Evolutionary conservation across 2,797 vertebrate species (phyloP).

Genomic region (Pangasius sanitwongsei): DNA sequence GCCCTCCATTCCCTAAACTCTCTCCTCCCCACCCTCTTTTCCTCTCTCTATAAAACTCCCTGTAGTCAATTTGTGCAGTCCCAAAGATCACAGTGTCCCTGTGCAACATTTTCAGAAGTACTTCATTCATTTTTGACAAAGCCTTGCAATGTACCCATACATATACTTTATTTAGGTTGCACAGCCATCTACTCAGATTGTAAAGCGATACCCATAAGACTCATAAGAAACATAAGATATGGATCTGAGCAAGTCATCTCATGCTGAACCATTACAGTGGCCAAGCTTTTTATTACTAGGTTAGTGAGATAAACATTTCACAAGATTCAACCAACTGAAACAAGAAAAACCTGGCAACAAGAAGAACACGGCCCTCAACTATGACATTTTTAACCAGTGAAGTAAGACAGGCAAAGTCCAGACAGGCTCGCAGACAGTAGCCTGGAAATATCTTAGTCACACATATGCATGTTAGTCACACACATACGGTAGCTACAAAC

Average conservation of each 20-base stretch:
- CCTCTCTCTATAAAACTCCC: neutral
- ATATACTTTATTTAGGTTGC: neutral
- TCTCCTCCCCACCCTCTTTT: neutral
- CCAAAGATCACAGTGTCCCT: neutral
- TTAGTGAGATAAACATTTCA: constrained; percentile 50
- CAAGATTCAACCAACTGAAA: constrained; percentile 23
- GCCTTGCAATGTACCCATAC: neutral
- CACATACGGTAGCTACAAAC: constrained; percentile 4
- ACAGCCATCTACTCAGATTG: neutral
- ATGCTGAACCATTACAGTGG: constrained; percentile 29
- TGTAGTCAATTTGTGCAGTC: neutral
- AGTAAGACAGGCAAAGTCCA: constrained; percentile 45
- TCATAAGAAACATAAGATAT: constrained; percentile 22
- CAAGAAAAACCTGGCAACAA: constrained; percentile 23
- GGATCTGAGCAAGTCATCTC: constrained; percentile 50
- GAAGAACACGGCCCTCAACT: constrained; percentile 16
- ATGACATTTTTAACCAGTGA: constrained; percentile 50
- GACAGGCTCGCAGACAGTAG: constrained; percentile 51
- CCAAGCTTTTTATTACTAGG: constrained; percentile 45
- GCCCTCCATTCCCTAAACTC: constrained; percentile 7
- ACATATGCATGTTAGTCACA: constrained; percentile 34
- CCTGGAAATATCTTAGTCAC: constrained; percentile 49
- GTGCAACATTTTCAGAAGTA: neutral
- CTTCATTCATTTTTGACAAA: neutral
- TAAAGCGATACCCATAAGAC: constrained; percentile 22